Percentiles rank a stretch among this genome's conserved stretches.
phyloP scores from a whole-genome alignment of 2,113 vertebrate genomes.

The Datnioides undecimradiatus region DNA sequence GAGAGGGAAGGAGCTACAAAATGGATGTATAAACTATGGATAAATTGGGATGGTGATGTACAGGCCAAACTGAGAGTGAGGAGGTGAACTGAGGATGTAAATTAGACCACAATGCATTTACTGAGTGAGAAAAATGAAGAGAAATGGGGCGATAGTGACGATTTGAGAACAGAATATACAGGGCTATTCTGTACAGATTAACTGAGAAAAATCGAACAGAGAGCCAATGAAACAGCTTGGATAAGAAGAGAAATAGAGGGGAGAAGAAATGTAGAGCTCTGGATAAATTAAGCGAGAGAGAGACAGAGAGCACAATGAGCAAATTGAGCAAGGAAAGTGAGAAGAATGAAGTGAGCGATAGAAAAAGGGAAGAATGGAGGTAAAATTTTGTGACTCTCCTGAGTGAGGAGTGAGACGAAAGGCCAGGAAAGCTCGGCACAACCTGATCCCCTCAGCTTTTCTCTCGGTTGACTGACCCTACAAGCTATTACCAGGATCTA shows the following conservation, averaged over 20 bases:
- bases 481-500: slow-evolving; percentile 92
- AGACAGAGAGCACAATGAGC: neutral
- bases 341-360: neutral
- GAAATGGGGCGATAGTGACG: neutral
- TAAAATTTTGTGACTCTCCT: neutral
- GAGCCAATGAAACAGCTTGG: neutral
- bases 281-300: slow-evolving; percentile 1
- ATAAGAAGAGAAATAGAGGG: neutral
- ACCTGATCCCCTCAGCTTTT: slow-evolving; percentile 83
- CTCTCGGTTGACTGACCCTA: slow-evolving; percentile 85
- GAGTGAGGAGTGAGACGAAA: slow-evolving; percentile 20
- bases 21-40: neutral
- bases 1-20: neutral
- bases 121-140: neutral
- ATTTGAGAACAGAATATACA: neutral
- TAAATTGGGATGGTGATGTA: neutral
- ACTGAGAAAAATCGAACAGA: slow-evolving; percentile 4
- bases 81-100: neutral
- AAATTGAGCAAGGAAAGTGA: slow-evolving; percentile 5
- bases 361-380: neutral
- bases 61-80: neutral
- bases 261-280: neutral
- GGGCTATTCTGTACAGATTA: neutral
- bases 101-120: neutral
- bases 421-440: slow-evolving; percentile 7